Base-by-base conservation (phyloP, 1,140 invertebrate genomes). In the Berghia stephanieae region DNA sequence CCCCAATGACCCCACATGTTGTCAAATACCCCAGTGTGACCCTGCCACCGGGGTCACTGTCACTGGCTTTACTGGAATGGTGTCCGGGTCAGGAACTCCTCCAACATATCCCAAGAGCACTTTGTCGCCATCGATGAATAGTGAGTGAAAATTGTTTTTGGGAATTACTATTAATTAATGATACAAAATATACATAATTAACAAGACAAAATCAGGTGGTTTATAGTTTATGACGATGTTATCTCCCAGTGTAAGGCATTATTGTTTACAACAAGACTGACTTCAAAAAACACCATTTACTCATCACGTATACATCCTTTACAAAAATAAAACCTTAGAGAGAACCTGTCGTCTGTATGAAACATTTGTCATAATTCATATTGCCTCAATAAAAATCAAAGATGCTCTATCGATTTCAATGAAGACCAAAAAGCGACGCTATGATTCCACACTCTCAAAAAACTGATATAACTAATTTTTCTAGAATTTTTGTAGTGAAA, bases 1-100 rank as follows among this genome's bases (percentile, higher is more conserved):
- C 75, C 81, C 84, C 36, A 78, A 79, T n/a, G 84, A 86, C 72
- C 82, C 81, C 18, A 49, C 75, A 21, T 86, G 84, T 72, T 86
- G 84, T 63, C 71, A 83, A 77, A 75, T 82, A 6, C 84, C 84
- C 55, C 74, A 83, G 55, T 86, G 84, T 74, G 69, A 78, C 44
- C 63, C 75, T 3, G 78, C 78, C 46, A 78, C 72, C 38, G 80
- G 80, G 40, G 78, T 70, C 44, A 79, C 80, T 60, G 67, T 79
- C 13, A 43, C 73, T 5, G 73, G 79, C 24, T 43, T 83, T 18
- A 77, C 72, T 42, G 84, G 84, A 42, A 70, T 68, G n/a, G 69
- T 82, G 31, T 76, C 77, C 40, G 82, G 82, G 3, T 43, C 27
- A 38, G 77, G 74, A 34, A 73, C 67, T 2, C 77, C 77, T 38